Evolutionary conservation across 2,888 invertebrate genomes (phyloP).

Genomic region (Drepana falcataria): DNA sequence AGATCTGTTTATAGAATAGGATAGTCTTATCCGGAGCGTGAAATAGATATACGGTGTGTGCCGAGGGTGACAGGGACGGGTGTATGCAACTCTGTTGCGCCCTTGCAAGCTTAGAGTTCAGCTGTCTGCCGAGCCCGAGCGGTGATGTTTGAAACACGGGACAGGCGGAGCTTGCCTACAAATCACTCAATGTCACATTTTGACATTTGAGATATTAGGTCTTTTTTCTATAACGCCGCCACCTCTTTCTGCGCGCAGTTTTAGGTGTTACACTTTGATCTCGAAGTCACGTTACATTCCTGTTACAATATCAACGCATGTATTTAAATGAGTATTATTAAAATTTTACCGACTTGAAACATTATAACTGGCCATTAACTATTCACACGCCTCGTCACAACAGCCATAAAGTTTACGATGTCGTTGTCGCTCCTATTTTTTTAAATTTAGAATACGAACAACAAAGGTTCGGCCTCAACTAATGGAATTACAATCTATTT

Average conservation of each 20-base stretch:
- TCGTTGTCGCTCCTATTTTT: conserved; percentile 49
- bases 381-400: conserved; percentile 58
- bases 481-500: conserved; percentile 29
- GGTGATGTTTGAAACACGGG: conserved; percentile 80
- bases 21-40: conserved; percentile 58
- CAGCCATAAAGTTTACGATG: conserved; percentile 61
- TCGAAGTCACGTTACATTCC: conserved; percentile 23
- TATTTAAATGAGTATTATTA: conserved; percentile 13
- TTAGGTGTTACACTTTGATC: conserved; percentile 23
- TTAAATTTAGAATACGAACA: conserved; percentile 46
- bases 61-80: conserved; percentile 53
- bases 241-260: conserved; percentile 56
- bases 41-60: conserved; percentile 43
- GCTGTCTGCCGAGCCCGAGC: conserved; percentile 69
- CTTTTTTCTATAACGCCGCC: conserved; percentile 77
- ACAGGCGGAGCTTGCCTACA: conserved; percentile 80
- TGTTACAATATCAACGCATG: conserved; percentile 13
- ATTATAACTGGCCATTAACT: conserved; percentile 43
- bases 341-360: conserved; percentile 8
- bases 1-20: conserved; percentile 70
- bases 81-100: conserved; percentile 62
- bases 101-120: conserved; percentile 72
- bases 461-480: conserved; percentile 26
- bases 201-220: conserved; percentile 80
- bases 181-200: conserved; percentile 80